These are phyloP conservation scores for Bostrychus sinensis DNA, from an alignment of 2,113 vertebrate species.

Conservation along the genomic window DNA sequence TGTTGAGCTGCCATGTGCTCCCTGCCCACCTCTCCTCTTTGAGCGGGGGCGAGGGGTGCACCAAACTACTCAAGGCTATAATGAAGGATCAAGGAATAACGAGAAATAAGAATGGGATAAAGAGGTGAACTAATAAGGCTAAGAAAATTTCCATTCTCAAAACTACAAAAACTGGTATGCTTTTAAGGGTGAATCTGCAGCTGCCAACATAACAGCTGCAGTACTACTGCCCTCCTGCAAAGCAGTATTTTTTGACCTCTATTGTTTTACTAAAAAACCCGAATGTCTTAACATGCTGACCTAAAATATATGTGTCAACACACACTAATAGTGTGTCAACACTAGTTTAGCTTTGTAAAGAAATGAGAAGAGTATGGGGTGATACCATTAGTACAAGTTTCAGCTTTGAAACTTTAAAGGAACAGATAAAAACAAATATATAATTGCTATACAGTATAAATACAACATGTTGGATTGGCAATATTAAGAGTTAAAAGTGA, in stretches of 20 bases:
- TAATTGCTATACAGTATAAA: no score
- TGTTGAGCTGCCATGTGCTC: constrained; percentile 82
- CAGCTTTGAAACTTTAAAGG: constrained; percentile 9
- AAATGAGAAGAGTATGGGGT: constrained; percentile 23
- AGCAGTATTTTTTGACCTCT: constrained; percentile 49
- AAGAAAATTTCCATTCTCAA: constrained; percentile 10
- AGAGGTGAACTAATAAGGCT: constrained; percentile 75
- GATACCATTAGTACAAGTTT: constrained; percentile 4
- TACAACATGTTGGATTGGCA: not conserved
- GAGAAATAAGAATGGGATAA: constrained; percentile 74
- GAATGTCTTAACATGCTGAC: constrained; percentile 4
- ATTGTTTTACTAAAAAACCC: constrained; percentile 22
- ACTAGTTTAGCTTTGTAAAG: constrained; percentile 3
- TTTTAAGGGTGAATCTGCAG: not conserved
- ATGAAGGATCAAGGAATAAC: constrained; percentile 26
- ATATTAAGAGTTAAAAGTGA: constrained; percentile 12
- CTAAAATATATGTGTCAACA: constrained; percentile 19
- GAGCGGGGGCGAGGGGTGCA: constrained; percentile 83
- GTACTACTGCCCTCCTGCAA: constrained; percentile 41
- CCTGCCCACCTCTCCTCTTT: constrained; percentile 86
- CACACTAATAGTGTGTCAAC: no score
- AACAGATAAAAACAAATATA: not conserved
- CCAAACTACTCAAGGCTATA: constrained; percentile 93
- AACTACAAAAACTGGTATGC: not conserved
- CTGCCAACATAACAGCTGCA: constrained; percentile 41